These are phyloP conservation scores for Sebastes matsubarae DNA, from an alignment of 2,797 vertebrate genomes.

Conservation along the genomic window DNA sequence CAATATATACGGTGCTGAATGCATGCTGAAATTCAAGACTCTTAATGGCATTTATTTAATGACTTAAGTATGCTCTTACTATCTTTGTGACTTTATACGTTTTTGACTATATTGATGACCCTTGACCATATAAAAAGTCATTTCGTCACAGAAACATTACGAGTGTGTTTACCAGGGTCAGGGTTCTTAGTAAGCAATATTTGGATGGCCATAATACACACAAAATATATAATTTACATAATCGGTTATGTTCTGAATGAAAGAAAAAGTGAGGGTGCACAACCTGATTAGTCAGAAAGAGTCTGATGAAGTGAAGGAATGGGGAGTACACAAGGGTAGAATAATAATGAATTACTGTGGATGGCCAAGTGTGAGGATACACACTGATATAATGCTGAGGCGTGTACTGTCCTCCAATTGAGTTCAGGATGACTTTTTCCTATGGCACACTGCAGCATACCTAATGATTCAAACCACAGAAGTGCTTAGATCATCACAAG, in stretches of 20 bases:
- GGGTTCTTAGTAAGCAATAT: background rate
- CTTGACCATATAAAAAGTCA: background rate
- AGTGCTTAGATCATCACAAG: slow-evolving; percentile 76
- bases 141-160: background rate
- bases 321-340: background rate
- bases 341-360: slow-evolving; percentile 42
- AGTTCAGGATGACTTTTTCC: slow-evolving; percentile 59
- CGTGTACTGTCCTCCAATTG: slow-evolving; percentile 52
- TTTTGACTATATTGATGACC: background rate
- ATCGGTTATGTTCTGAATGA: slow-evolving; percentile 29
- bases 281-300: slow-evolving; percentile 33
- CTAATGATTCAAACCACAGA: slow-evolving; percentile 70
- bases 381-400: slow-evolving; percentile 58
- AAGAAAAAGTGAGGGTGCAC: slow-evolving; percentile 24
- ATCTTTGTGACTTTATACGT: background rate
- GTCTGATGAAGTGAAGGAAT: slow-evolving; percentile 34
- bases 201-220: background rate
- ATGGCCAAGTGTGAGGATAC: slow-evolving; percentile 20
- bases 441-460: slow-evolving; percentile 48
- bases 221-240: slow-evolving; percentile 19
- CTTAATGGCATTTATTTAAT: background rate
- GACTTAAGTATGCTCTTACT: background rate
- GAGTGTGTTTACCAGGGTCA: background rate
- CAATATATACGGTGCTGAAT: background rate
- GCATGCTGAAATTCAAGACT: background rate